A percentile compares a stretch with the other conserved stretches of the same genome.
phyloP scores from a whole-genome alignment of 1,140 invertebrate species.

The Danaus melanippus region DNA sequence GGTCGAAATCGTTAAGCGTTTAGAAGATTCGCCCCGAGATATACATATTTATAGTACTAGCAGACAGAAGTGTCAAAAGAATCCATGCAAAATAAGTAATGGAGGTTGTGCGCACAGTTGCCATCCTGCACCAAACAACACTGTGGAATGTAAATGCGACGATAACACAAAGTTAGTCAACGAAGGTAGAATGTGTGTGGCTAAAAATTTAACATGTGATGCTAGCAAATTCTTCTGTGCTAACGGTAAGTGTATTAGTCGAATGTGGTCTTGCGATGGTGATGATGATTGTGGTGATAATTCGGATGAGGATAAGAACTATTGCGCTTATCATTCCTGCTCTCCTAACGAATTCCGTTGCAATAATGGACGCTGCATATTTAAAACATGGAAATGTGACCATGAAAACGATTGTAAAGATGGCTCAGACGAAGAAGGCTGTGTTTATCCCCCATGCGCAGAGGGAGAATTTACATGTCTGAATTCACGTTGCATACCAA shows the following conservation, averaged over 20 bases:
- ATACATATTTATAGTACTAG: constrained; percentile 89
- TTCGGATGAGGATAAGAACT: constrained; percentile 93
- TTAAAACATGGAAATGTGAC: constrained; percentile 95
- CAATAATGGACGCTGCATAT: constrained; percentile 94
- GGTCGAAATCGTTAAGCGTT: constrained; percentile 92
- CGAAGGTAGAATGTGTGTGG: constrained; percentile 92
- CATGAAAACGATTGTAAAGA: constrained; percentile 97
- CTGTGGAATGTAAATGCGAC: constrained; percentile 90
- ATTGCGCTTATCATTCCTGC: constrained; percentile 95
- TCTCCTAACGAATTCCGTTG: constrained; percentile 94
- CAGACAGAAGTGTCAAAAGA: constrained; percentile 85
- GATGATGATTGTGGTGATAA: constrained; percentile 96
- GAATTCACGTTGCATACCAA: constrained; percentile 91
- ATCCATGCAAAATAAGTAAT: constrained; percentile 93
- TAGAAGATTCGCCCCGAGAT: constrained; percentile 92
- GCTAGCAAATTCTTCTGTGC: constrained; percentile 92
- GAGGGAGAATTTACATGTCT: constrained; percentile 95
- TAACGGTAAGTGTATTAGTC: constrained; percentile 95
- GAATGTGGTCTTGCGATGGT: constrained; percentile 97
- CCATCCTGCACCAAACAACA: constrained; percentile 88
- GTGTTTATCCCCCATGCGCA: constrained; percentile 90
- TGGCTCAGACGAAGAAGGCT: constrained; percentile 93
- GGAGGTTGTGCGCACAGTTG: constrained; percentile 97
- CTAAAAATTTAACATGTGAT: constrained; percentile 91
- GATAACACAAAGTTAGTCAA: constrained; percentile 91